These are phyloP conservation scores for Anagrus nilaparvatae DNA, from an alignment of 1,140 invertebrate genomes.

Conservation along the genomic window DNA sequence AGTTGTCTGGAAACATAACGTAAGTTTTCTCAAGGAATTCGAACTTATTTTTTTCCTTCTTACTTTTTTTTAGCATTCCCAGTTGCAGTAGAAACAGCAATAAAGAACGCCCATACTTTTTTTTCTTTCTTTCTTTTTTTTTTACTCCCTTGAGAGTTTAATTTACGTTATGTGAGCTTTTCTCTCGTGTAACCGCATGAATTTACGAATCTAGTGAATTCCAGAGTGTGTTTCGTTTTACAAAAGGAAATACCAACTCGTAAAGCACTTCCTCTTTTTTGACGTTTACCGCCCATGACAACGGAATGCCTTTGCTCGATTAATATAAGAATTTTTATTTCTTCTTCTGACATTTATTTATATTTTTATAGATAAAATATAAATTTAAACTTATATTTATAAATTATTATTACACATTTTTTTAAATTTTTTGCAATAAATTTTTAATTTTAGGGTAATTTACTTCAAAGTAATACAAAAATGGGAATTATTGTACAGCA, in stretches of 20 bases:
- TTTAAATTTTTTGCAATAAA: no score
- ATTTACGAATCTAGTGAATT: conserved; percentile 6
- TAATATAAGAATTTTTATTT: conserved; percentile 7
- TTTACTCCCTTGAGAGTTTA: no score
- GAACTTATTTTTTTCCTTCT: neutral
- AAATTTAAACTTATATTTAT: no score
- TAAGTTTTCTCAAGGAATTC: conserved; percentile 50
- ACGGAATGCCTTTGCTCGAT: conserved; percentile 12
- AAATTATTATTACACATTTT: no score
- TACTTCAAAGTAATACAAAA: conserved; percentile 70
- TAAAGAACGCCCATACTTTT: neutral
- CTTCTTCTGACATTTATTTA: no score
- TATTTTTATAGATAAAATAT: no score
- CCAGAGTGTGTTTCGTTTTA: conserved; percentile 4
- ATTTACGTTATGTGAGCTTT: no score
- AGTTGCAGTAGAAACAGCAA: neutral
- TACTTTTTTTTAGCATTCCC: neutral
- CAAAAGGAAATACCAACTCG: conserved; percentile 4
- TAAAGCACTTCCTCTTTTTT: conserved; percentile 2
- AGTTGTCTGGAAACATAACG: conserved; percentile 86
- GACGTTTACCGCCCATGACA: neutral
- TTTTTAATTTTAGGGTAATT: conserved; percentile 53
- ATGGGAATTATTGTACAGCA: conserved; percentile 74
- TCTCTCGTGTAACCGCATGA: neutral
- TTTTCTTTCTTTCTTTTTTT: conserved; percentile 1